These are phyloP conservation scores for Porphyrio hochstetteri DNA, from an alignment of 2,113 vertebrate species.

Conservation along the genomic window DNA sequence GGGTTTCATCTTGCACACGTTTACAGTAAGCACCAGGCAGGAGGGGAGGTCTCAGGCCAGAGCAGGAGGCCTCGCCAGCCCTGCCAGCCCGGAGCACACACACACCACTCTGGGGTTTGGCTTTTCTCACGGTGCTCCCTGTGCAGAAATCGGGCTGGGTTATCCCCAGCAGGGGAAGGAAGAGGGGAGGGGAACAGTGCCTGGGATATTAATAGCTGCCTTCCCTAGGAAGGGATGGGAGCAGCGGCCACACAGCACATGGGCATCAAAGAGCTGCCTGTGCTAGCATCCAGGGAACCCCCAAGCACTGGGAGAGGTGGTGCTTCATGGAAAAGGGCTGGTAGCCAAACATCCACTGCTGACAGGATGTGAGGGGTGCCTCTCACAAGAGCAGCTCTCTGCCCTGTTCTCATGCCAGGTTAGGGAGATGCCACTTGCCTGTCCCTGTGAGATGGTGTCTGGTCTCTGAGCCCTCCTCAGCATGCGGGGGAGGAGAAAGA, in stretches of 20 bases:
- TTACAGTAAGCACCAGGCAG: constrained; percentile 25
- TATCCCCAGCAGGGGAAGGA: constrained; percentile 1
- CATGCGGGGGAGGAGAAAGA: accelerated
- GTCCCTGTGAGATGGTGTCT: neutral
- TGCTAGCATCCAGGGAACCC: neutral
- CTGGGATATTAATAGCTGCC: constrained; percentile 8
- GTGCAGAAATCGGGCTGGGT: neutral
- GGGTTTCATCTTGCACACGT: constrained; percentile 42
- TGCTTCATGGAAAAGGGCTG: neutral
- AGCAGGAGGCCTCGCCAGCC: neutral
- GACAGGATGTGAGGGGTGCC: neutral
- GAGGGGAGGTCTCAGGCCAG: neutral
- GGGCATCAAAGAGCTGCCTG: neutral
- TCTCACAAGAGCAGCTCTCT: neutral
- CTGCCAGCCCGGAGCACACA: neutral
- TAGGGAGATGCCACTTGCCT: neutral
- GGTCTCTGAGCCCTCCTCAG: neutral
- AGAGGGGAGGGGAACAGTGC: constrained; percentile 2
- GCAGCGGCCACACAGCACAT: neutral
- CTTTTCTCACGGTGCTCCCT: constrained; percentile 15
- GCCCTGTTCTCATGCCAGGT: neutral
- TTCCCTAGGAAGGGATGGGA: neutral
- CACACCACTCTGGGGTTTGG: neutral
- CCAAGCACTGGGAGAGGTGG: neutral
- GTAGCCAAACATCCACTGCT: neutral